Conservation (phyloP, 2,113 vertebrate genomes). For the Arizona elegans region DNA sequence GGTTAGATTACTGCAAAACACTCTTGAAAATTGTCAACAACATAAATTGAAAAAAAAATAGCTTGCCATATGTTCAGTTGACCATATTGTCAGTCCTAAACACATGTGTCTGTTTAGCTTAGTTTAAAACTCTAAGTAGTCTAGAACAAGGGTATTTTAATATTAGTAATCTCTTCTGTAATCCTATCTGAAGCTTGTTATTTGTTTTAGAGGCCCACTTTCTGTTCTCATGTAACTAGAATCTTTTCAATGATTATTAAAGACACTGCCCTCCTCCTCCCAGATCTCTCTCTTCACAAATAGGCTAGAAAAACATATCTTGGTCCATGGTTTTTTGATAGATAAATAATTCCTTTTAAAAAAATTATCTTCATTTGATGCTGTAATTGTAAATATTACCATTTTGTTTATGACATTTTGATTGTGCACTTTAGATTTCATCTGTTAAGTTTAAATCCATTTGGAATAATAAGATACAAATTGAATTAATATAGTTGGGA, state of each 20-base stretch:
- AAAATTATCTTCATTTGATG: not conserved
- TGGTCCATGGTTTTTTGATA: not conserved
- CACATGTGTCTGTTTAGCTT: not conserved
- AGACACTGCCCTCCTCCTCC: not conserved
- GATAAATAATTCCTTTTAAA: not conserved
- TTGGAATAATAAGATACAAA: not conserved
- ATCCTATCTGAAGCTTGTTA: conserved; percentile 1
- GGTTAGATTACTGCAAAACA: not conserved
- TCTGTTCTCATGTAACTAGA: not conserved
- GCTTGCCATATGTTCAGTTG: not conserved
- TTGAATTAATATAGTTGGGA: not conserved
- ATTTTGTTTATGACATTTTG: not conserved
- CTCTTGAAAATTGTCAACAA: not conserved
- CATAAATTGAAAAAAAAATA: not conserved
- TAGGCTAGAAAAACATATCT: not conserved
- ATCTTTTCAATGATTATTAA: not conserved
- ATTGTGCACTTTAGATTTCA: not conserved
- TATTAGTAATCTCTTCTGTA: not conserved
- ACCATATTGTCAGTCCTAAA: not conserved
- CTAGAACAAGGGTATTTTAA: not conserved
- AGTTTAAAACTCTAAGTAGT: not conserved
- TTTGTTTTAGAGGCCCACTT: not conserved
- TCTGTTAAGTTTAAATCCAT: not conserved
- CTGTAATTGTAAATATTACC: not conserved
- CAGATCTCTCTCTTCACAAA: not conserved